Percentiles rank a stretch among this genome's conserved stretches.
Conservation (phyloP, 1,140 invertebrate genomes). For the Drosophila lacteicornis region DNA sequence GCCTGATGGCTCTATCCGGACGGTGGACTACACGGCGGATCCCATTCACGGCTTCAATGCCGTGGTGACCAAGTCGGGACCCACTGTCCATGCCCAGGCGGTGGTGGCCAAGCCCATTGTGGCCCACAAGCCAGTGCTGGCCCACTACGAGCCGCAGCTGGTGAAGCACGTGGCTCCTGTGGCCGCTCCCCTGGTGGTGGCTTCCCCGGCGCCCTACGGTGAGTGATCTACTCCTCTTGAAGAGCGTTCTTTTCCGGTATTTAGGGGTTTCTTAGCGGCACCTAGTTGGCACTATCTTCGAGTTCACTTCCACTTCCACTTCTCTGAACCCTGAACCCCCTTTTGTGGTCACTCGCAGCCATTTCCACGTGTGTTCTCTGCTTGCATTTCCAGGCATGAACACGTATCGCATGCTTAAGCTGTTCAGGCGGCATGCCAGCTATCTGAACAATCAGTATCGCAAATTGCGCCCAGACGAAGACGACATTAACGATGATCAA, state of each 20-base stretch:
- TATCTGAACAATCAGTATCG: constrained; percentile 83
- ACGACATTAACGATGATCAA: constrained; percentile 37
- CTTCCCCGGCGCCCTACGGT: constrained; percentile 85
- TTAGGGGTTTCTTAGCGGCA: constrained; percentile 18
- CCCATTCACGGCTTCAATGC: constrained; percentile 87
- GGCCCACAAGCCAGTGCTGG: constrained; percentile 72
- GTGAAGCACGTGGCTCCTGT: constrained; percentile 70
- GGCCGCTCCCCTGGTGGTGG: constrained; percentile 73
- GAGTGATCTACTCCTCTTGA: constrained; percentile 34
- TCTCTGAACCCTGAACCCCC: constrained; percentile 5
- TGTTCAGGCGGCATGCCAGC: constrained; percentile 82
- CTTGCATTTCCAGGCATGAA: constrained; percentile 80
- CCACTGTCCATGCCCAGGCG: constrained; percentile 85
- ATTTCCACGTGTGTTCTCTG: constrained; percentile 50
- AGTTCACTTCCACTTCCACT: constrained; percentile 16
- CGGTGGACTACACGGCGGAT: constrained; percentile 88
- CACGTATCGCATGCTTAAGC: constrained; percentile 83
- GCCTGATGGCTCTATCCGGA: constrained; percentile 89
- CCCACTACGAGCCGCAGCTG: constrained; percentile 69
- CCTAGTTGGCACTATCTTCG: constrained; percentile 41
- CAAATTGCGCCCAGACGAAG: constrained; percentile 79
- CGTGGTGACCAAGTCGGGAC: constrained; percentile 86
- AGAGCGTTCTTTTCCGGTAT: neutral
- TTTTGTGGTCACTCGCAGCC: constrained; percentile 27
- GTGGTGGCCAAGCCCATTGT: constrained; percentile 76